phyloP scores from a whole-genome alignment of 2,113 vertebrate species.

The Pseudorectes ferrugineus region DNA sequence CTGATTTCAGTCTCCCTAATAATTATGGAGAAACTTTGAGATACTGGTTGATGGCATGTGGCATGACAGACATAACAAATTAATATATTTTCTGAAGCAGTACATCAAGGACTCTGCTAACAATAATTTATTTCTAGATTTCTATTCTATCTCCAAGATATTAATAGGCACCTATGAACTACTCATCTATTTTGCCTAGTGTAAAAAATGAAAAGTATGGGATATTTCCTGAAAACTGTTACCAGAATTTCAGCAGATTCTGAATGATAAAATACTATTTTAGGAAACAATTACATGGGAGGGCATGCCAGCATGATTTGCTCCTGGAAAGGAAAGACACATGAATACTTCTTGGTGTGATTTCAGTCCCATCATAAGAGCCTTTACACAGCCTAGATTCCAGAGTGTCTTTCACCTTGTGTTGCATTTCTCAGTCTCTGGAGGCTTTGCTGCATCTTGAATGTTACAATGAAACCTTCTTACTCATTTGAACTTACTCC shows the following conservation, averaged over 20 bases:
- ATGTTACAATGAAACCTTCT: not conserved
- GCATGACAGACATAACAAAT: constrained; percentile 28
- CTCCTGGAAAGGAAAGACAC: not conserved
- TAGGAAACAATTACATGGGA: not conserved
- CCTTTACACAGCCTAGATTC: not conserved
- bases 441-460: not conserved
- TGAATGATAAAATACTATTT: not conserved
- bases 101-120: not conserved
- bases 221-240: not conserved
- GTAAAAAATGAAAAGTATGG: not conserved
- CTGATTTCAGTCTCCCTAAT: constrained; percentile 48
- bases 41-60: not conserved
- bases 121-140: not conserved
- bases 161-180: not conserved
- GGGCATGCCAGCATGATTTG: accelerated
- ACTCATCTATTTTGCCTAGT: not conserved
- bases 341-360: not conserved
- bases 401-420: not conserved
- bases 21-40: constrained; percentile 59
- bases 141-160: not conserved
- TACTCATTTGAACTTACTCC: not conserved
- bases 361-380: not conserved
- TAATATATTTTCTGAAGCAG: constrained; percentile 23
- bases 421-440: not conserved
- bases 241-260: not conserved